phyloP scores from a whole-genome alignment of 2,888 invertebrate species.

The Strigamia crassipes region DNA sequence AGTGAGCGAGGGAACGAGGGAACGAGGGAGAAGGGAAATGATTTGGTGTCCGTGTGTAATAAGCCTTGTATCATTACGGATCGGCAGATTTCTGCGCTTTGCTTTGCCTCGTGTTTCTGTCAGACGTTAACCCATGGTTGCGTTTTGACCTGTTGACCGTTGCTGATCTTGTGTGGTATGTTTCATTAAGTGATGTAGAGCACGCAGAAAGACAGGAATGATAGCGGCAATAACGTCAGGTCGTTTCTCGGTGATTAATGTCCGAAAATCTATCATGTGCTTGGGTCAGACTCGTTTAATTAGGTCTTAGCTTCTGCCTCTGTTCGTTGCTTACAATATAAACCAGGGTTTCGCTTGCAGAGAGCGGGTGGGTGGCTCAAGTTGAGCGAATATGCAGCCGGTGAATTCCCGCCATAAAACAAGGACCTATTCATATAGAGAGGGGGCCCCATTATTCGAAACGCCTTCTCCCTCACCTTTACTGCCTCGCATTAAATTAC shows the following conservation, averaged over 20 bases:
- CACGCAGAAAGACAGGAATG: constrained; percentile 27
- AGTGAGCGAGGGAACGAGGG: not conserved
- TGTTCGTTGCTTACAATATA: constrained; percentile 8
- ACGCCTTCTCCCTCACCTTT: constrained; percentile 33
- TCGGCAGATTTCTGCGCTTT: constrained; percentile 27
- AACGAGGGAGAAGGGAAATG: not conserved
- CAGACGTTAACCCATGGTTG: constrained; percentile 35
- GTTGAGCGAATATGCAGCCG: constrained; percentile 28
- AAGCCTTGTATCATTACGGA: constrained; percentile 32
- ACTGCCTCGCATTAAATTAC: constrained; percentile 37
- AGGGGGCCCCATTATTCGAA: constrained; percentile 25
- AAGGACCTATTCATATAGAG: constrained; percentile 1
- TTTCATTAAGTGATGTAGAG: constrained; percentile 42
- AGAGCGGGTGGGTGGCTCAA: not conserved
- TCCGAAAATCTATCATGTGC: constrained; percentile 38
- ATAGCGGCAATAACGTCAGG: constrained; percentile 38
- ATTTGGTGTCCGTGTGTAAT: not conserved
- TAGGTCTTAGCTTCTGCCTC: constrained; percentile 37
- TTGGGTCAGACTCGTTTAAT: constrained; percentile 35
- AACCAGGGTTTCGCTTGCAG: not conserved
- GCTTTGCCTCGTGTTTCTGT: constrained; percentile 23
- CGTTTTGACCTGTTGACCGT: constrained; percentile 21
- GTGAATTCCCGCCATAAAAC: constrained; percentile 40
- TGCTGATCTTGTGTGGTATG: constrained; percentile 38
- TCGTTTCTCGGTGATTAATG: constrained; percentile 39